These are phyloP conservation scores for Conus betulinus DNA, from an alignment of 1,140 invertebrate genomes.

Conservation along the genomic window DNA sequence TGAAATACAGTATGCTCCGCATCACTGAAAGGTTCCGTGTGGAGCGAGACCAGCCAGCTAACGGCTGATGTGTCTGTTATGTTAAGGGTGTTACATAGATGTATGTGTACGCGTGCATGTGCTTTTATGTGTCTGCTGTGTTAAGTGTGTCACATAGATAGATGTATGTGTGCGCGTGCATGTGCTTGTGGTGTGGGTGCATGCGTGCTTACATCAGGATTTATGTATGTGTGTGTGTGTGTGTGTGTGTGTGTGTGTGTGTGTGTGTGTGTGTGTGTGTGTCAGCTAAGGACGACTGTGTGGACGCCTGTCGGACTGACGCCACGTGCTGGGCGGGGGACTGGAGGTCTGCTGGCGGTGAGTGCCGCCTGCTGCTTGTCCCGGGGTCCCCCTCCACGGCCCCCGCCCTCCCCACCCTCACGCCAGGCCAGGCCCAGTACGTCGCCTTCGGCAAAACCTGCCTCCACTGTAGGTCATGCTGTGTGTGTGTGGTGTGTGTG, in stretches of 20 bases:
- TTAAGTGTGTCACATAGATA: neutral
- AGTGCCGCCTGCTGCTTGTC: neutral
- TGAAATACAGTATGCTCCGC: no score
- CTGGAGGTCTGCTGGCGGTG: neutral
- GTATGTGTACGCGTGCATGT: neutral
- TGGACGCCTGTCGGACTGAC: neutral
- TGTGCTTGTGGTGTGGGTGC: neutral
- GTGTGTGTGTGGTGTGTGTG: no score
- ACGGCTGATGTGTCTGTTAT: no score
- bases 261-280: slow-evolving; percentile 5
- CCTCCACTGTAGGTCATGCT: slow-evolving; percentile 20
- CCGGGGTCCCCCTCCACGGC: neutral
- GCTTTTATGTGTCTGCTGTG: neutral
- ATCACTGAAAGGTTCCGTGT: no score
- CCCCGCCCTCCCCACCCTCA: neutral
- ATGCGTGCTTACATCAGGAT: neutral
- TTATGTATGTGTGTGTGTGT: neutral
- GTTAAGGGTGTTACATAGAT: neutral
- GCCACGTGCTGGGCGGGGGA: slow-evolving; percentile 9
- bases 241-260: slow-evolving; percentile 26
- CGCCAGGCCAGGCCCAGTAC: neutral
- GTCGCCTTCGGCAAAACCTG: slow-evolving; percentile 22
- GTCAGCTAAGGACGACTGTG: neutral
- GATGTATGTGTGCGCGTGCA: neutral
- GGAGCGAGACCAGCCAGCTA: no score